Evolutionary conservation across 1,140 invertebrate genomes (phyloP).

Genomic region (Drosophila repleta): DNA sequence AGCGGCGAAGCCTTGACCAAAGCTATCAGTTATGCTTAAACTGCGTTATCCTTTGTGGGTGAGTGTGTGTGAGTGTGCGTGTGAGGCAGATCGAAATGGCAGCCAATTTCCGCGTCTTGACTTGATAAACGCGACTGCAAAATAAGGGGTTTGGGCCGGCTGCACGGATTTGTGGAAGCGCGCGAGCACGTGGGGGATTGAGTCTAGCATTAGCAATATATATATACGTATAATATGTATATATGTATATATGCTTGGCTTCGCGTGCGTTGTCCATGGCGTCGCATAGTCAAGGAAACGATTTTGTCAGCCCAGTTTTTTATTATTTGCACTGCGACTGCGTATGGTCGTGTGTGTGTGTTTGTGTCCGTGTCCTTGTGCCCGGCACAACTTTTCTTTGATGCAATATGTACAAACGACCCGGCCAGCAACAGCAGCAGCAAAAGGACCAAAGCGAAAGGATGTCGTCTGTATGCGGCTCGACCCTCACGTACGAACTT

Average conservation of each 20-base stretch:
- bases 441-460: constrained; percentile 59
- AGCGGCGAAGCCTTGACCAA: constrained; percentile 17
- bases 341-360: constrained; percentile 42
- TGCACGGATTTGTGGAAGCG: constrained; percentile 8
- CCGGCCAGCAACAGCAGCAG: constrained; percentile 40
- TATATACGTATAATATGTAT: not conserved
- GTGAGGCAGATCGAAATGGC: constrained; percentile 56
- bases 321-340: constrained; percentile 73
- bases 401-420: constrained; percentile 80
- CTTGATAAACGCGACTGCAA: constrained; percentile 54
- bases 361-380: constrained; percentile 40
- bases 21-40: constrained; percentile 38
- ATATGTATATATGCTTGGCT: not conserved
- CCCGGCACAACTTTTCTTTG: constrained; percentile 71
- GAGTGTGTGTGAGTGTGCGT: not conserved
- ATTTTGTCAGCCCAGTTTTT: constrained; percentile 49
- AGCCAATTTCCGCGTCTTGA: constrained; percentile 56
- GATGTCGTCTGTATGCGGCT: constrained; percentile 55
- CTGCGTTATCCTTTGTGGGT: constrained; percentile 3
- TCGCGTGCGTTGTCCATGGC: constrained; percentile 36
- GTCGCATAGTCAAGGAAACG: constrained; percentile 49
- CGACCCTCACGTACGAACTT: constrained; percentile 82
- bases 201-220: constrained; percentile 21
- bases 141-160: constrained; percentile 6
- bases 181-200: constrained; percentile 30